Conservation (phyloP, 2,113 vertebrate species). For the Ophiodon elongatus region DNA sequence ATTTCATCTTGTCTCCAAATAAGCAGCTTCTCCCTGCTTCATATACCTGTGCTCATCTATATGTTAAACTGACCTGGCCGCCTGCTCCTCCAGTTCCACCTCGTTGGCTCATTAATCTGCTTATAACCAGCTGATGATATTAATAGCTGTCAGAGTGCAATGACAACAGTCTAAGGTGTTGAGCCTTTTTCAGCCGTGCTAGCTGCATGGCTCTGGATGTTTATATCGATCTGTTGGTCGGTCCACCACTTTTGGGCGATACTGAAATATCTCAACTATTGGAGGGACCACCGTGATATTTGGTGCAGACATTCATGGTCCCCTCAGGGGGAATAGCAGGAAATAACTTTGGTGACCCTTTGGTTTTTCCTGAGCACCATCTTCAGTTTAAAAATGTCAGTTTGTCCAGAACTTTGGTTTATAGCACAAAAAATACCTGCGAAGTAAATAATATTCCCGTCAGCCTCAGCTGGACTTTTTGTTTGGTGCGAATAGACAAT, state of each 20-base stretch:
- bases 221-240: background rate
- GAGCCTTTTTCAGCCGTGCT: background rate
- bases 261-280: background rate
- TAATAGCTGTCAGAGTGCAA: background rate
- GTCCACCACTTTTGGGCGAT: background rate
- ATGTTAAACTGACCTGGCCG: background rate
- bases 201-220: background rate
- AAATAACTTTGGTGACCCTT: background rate
- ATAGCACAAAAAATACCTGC: background rate
- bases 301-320: background rate
- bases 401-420: background rate
- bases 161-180: background rate
- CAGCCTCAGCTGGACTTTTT: background rate
- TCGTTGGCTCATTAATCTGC: slow-evolving; percentile 4
- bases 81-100: background rate
- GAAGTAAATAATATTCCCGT: background rate
- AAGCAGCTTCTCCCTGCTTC: background rate
- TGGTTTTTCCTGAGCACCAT: background rate
- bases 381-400: background rate
- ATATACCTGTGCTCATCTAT: background rate
- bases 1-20: background rate
- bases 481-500: background rate
- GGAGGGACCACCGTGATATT: background rate
- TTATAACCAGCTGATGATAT: slow-evolving; percentile 17
- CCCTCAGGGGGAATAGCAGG: background rate